These are phyloP conservation scores for Ranitomeya variabilis DNA, from an alignment of 2,113 vertebrate species.

Conservation along the genomic window DNA sequence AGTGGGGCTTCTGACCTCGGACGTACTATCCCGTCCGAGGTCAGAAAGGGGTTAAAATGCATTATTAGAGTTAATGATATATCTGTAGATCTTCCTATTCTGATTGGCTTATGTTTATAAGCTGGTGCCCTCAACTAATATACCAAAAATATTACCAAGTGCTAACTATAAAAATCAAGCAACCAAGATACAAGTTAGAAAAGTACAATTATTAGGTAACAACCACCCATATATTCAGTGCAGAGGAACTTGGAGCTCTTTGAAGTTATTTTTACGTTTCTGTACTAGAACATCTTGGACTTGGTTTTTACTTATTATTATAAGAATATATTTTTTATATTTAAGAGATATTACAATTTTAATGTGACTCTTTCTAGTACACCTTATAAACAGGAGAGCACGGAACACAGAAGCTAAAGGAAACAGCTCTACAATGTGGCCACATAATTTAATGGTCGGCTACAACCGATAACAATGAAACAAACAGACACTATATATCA, in stretches of 20 bases:
- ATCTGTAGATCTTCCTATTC: background rate
- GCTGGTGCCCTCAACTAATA: background rate
- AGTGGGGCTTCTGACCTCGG: too few species aligned
- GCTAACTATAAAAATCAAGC: background rate
- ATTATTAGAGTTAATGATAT: background rate
- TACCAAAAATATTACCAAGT: background rate
- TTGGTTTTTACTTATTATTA: background rate
- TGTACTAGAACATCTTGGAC: background rate
- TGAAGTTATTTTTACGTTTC: background rate
- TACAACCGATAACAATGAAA: constrained; percentile 27
- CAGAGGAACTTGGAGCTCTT: background rate
- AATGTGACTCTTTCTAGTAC: background rate
- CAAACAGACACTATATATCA: background rate
- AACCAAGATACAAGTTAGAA: background rate
- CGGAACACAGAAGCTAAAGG: background rate
- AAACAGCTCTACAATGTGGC: constrained; percentile 23
- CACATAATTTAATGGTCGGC: constrained; percentile 24
- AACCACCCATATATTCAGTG: background rate
- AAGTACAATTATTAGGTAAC: background rate
- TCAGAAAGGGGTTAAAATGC: too few species aligned
- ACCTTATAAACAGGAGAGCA: constrained; percentile 4
- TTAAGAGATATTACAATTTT: constrained; percentile 3
- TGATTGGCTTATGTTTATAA: background rate
- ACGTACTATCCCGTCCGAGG: too few species aligned
- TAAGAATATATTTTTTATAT: background rate